phyloP scores from a whole-genome alignment of 2,797 vertebrate species.

The Alfaro cultratus region DNA sequence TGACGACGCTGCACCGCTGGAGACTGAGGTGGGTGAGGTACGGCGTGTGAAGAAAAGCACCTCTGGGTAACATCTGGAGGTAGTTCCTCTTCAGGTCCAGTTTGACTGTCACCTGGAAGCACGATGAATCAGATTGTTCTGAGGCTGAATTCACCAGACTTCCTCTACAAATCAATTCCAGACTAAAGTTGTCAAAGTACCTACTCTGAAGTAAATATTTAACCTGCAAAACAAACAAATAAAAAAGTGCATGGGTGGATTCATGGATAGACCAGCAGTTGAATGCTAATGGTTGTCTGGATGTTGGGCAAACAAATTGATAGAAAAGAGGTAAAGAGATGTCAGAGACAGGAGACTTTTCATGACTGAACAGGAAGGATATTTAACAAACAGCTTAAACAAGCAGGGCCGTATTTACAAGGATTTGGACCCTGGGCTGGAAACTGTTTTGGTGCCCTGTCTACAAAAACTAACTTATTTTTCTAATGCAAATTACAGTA shows the following conservation, averaged over 20 bases:
- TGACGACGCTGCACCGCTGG: conserved; percentile 83
- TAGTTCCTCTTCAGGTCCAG: conserved; percentile 86
- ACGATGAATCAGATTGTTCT: background rate
- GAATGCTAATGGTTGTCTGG: too few species aligned
- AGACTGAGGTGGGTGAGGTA: conserved; percentile 89
- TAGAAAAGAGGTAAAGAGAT: background rate
- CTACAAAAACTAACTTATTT: too few species aligned
- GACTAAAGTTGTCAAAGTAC: background rate
- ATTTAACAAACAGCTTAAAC: background rate
- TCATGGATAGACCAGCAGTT: background rate
- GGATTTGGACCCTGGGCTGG: too few species aligned
- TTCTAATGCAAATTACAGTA: too few species aligned
- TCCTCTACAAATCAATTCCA: background rate
- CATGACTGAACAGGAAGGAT: background rate
- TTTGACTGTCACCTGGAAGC: conserved; percentile 83
- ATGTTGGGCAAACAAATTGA: background rate
- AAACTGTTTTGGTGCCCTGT: too few species aligned
- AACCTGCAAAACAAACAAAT: background rate
- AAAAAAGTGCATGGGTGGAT: background rate
- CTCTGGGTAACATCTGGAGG: conserved; percentile 72
- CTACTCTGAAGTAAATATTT: background rate
- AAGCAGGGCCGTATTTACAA: too few species aligned
- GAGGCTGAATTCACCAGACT: background rate
- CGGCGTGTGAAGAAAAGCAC: conserved; percentile 81
- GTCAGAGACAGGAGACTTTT: background rate